Base-by-base conservation (phyloP, 64 coral and sea anemone species). In the Montipora capricornis region DNA sequence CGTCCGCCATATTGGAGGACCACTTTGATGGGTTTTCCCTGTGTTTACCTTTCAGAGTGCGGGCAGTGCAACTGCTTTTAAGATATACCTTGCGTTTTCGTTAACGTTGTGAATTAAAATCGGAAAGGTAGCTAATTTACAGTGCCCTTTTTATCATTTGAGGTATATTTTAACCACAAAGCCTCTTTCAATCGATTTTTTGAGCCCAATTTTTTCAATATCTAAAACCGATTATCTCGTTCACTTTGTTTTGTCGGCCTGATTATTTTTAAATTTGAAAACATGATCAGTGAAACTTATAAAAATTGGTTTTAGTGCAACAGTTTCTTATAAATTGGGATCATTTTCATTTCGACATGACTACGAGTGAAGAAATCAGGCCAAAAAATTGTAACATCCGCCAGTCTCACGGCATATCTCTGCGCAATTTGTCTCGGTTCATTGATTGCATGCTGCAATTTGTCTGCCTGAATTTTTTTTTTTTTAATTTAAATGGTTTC, bases 301-400 rank as follows among this genome's bases (percentile, higher is more conserved):
- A 68, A 68, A 68, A 68, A 7, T 68, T 73, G 69, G 69, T 73
- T 73, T 73, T 29, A 73, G 69, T 73, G 22, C 69, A 73, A 73
- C 69, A 73, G n/a, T 20, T 73, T 73, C 19, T 73, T 73, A 73
- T 73, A 73, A 73, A 73, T 73, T 73, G 69, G 69, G 69, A 20
- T 73, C 69, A 73, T 22, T 73, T 73, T 73, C 19, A 73, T 4
- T 1, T 20, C 67, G 19, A 73, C 69, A 8, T 68, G 64, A 68
- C 37, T 37, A 37, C 37, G 2, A 37, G 37, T 37, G 37, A 37
- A 37, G 37, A 37, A 37, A 62, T 62, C 59, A 62, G 59, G 59
- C 59, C 59, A 15, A 62, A 69, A 16, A 17, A 16, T 69, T 69
- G 67, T 69, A 69, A 69, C 67, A 69, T 69, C 67, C 16, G 67